Evolutionary conservation across 2,113 vertebrate genomes (phyloP).

Genomic region (Platanista minor): DNA sequence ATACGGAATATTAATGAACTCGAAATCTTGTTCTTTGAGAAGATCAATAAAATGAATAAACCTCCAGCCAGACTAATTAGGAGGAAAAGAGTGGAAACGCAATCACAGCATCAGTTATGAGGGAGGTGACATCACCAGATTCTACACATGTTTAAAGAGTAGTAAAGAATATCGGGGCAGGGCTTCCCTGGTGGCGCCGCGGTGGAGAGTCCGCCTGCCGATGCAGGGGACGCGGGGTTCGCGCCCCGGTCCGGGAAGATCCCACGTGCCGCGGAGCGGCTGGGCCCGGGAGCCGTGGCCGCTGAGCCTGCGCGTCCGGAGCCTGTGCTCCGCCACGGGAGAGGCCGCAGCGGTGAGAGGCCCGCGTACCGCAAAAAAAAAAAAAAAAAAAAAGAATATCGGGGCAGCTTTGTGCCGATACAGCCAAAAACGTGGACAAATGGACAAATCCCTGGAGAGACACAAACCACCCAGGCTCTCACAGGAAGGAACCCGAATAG

Average conservation of each 20-base stretch:
- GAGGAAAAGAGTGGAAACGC: neutral
- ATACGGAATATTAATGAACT: accelerated
- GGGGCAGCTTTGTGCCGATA: neutral
- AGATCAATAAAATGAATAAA: accelerated
- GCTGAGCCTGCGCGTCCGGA: too few species aligned
- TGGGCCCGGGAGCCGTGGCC: too few species aligned
- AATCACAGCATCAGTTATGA: accelerated
- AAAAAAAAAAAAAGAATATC: accelerated
- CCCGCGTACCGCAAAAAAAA: too few species aligned
- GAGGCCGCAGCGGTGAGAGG: too few species aligned
- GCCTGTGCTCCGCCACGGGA: too few species aligned
- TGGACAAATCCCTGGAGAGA: neutral
- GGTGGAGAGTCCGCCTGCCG: too few species aligned
- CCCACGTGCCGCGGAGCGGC: too few species aligned
- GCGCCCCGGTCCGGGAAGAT: too few species aligned
- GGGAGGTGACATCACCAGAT: neutral
- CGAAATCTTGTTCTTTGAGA: neutral
- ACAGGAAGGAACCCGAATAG: neutral
- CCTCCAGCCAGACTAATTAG: neutral
- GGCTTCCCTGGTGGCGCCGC: too few species aligned
- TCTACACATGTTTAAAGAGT: accelerated
- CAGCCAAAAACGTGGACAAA: accelerated
- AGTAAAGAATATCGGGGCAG: accelerated
- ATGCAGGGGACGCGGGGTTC: too few species aligned
- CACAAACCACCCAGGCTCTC: neutral